A percentile compares a stretch with the other conserved stretches of the same genome.
These are phyloP conservation scores for Pipa parva DNA, from an alignment of 2,113 vertebrate species.

Conservation along the genomic window DNA sequence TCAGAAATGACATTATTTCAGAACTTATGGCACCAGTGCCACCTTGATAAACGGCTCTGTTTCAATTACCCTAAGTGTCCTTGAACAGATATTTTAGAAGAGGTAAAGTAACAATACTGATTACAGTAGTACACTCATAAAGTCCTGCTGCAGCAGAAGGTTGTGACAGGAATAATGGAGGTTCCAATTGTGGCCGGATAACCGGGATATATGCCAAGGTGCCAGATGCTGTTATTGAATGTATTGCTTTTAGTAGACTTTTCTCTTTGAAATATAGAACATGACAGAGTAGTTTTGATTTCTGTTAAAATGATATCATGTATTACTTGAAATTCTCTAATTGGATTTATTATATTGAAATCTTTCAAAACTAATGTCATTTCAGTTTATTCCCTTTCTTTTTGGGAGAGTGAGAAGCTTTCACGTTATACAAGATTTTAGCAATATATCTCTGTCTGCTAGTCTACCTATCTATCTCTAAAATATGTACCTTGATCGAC, in stretches of 20 bases:
- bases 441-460: too few species aligned
- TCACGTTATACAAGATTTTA: too few species aligned
- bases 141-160: constrained; percentile 22
- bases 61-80: constrained; percentile 12
- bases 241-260: not conserved
- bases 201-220: constrained; percentile 29
- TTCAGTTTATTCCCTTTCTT: too few species aligned
- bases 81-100: constrained; percentile 24
- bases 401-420: too few species aligned
- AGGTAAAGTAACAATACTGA: constrained; percentile 25
- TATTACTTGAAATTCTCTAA: too few species aligned
- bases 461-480: too few species aligned
- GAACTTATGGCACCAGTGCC: not conserved
- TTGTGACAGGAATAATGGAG: constrained; percentile 13
- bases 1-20: constrained; percentile 33
- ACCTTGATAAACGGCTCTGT: constrained; percentile 18
- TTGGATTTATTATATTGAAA: too few species aligned
- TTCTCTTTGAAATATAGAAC: not conserved
- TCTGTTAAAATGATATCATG: too few species aligned
- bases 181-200: constrained; percentile 8
- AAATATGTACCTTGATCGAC: too few species aligned
- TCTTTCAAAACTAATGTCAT: too few species aligned
- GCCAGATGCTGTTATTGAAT: constrained; percentile 28
- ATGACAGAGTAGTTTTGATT: too few species aligned
- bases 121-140: not conserved